These are phyloP conservation scores for Drosophila kambysellisi DNA, from an alignment of 2,888 invertebrate species.

Conservation along the genomic window DNA sequence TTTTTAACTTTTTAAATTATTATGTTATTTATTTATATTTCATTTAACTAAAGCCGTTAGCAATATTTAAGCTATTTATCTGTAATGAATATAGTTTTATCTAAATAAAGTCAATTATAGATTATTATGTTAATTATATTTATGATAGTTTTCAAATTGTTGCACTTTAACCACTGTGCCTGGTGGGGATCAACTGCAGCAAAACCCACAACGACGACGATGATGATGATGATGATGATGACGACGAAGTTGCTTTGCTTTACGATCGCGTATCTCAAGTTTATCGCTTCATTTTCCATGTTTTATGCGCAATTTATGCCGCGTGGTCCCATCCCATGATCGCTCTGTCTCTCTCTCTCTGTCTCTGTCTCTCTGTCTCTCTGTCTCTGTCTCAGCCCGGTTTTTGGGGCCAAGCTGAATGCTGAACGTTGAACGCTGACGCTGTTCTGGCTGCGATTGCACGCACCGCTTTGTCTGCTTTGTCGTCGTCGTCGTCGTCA, in stretches of 20 bases:
- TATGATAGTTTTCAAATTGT: neutral
- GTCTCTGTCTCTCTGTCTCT: neutral
- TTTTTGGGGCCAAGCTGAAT: constrained; percentile 35
- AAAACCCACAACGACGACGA: constrained; percentile 37
- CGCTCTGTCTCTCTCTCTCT: constrained; percentile 1
- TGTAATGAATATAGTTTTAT: neutral
- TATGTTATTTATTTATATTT: neutral
- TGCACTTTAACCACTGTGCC: constrained; percentile 36
- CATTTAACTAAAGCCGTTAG: neutral
- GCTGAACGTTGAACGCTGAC: constrained; percentile 56
- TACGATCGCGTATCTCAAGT: constrained; percentile 83
- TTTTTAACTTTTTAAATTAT: neutral
- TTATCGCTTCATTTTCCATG: constrained; percentile 83
- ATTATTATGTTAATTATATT: neutral
- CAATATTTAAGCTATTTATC: neutral
- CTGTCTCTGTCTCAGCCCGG: constrained; percentile 9
- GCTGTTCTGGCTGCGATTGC: constrained; percentile 73
- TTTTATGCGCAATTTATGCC: constrained; percentile 82
- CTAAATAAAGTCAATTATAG: neutral
- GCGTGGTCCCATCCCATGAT: constrained; percentile 45
- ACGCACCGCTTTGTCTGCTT: constrained; percentile 78
- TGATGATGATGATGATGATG: constrained; percentile 21
- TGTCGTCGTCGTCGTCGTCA: constrained; percentile 46
- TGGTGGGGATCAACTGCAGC: constrained; percentile 30
- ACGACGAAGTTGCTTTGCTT: constrained; percentile 75